These are phyloP conservation scores for Trichomalopsis sarcophagae DNA, from an alignment of 1,140 invertebrate genomes.

Conservation along the genomic window DNA sequence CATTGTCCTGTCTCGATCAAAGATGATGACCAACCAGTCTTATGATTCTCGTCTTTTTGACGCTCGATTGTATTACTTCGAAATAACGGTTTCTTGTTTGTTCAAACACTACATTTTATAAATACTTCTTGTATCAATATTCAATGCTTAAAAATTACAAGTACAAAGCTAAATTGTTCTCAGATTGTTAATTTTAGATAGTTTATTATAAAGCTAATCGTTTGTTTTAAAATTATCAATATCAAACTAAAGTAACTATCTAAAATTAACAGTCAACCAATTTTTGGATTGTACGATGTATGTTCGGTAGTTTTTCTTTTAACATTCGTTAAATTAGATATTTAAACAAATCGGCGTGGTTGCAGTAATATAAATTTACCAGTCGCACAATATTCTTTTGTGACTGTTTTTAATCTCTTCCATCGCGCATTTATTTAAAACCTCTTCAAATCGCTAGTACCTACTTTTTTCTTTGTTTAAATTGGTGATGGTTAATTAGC, in stretches of 20 bases:
- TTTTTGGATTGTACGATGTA: not conserved
- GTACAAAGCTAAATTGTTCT: not conserved
- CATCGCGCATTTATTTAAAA: not conserved
- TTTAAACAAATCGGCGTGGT: conserved; percentile 39
- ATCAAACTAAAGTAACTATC: not conserved
- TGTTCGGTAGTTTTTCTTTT: not conserved
- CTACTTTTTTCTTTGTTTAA: conserved; percentile 44
- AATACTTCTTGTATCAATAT: too few relatives aligned
- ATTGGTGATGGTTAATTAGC: conserved; percentile 58
- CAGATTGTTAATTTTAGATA: not conserved
- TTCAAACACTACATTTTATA: too few relatives aligned
- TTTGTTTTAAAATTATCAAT: not conserved
- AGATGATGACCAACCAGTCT: conserved; percentile 43
- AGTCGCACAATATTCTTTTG: not conserved
- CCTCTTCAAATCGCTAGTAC: not conserved
- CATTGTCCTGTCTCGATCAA: conserved; percentile 14
- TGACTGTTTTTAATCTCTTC: not conserved
- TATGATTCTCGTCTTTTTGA: conserved; percentile 47
- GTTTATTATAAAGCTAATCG: not conserved
- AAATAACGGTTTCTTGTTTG: too few relatives aligned
- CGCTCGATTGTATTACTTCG: not conserved
- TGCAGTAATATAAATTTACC: conserved; percentile 37
- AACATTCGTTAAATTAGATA: not conserved
- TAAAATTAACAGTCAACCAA: not conserved
- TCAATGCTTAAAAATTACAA: not conserved